Conservation (phyloP, 1,140 invertebrate species). For the Plectrocnemia conspersa region DNA sequence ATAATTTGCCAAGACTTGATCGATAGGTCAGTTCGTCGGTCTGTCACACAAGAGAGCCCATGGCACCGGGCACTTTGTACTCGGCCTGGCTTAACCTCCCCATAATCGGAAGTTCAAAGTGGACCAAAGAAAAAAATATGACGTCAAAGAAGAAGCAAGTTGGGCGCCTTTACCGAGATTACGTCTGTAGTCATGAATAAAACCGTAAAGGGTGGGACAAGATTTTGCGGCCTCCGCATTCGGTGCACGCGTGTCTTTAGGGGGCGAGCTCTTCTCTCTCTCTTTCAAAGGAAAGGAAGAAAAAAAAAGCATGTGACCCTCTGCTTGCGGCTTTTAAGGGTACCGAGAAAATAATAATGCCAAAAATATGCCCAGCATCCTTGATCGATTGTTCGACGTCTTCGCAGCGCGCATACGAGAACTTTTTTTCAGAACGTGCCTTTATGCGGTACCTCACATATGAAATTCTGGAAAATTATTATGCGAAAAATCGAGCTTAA, state of each 20-base stretch:
- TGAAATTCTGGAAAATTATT: too few relatives aligned
- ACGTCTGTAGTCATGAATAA: constrained; percentile 31
- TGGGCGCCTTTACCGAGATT: constrained; percentile 29
- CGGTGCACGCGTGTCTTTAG: constrained; percentile 23
- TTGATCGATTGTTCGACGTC: constrained; percentile 11
- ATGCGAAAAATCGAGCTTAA: too few relatives aligned
- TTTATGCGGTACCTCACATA: too few relatives aligned
- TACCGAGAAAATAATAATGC: constrained; percentile 5
- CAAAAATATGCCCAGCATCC: not conserved
- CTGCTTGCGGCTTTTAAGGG: not conserved
- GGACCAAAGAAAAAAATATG: constrained; percentile 32
- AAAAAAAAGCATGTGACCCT: constrained; percentile 28
- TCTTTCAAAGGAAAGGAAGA: too few relatives aligned
- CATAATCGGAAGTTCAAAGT: constrained; percentile 32
- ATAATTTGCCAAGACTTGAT: too few relatives aligned
- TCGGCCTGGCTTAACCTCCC: constrained; percentile 14
- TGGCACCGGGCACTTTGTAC: not conserved
- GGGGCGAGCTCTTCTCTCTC: constrained; percentile 14
- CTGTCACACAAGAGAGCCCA: too few relatives aligned
- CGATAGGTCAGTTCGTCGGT: too few relatives aligned
- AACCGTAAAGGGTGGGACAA: constrained; percentile 4
- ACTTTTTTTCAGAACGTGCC: too few relatives aligned
- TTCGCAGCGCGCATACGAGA: too few relatives aligned
- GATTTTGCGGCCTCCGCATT: constrained; percentile 27
- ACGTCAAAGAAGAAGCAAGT: constrained; percentile 29